Conservation (phyloP, 2,113 vertebrate genomes). For the Hippocampus abdominalis region DNA sequence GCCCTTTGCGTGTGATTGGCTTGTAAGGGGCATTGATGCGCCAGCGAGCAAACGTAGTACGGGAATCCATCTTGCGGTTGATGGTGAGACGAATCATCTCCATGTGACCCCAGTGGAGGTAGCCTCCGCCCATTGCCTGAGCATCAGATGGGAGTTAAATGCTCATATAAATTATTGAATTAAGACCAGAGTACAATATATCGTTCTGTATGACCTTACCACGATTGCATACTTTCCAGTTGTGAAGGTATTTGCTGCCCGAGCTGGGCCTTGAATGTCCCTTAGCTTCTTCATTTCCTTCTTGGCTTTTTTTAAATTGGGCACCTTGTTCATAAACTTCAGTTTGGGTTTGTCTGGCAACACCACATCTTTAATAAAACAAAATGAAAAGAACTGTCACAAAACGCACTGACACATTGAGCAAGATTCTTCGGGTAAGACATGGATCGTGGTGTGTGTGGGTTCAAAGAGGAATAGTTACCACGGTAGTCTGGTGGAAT, state of each 20-base stretch:
- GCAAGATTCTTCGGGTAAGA: background rate
- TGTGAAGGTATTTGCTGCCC: slow-evolving; percentile 70
- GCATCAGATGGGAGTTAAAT: slow-evolving; percentile 1
- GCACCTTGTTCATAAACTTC: slow-evolving; percentile 84
- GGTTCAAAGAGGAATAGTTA: slow-evolving; percentile 43
- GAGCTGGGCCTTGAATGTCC: slow-evolving; percentile 85
- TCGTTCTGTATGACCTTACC: slow-evolving; percentile 62
- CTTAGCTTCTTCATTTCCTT: slow-evolving; percentile 78
- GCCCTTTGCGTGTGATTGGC: slow-evolving; percentile 82
- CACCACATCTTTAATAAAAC: slow-evolving; percentile 70
- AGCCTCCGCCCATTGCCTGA: slow-evolving; percentile 89
- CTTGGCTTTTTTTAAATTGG: slow-evolving; percentile 78
- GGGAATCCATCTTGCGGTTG: slow-evolving; percentile 81
- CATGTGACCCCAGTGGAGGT: slow-evolving; percentile 90
- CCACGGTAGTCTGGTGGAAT: slow-evolving; percentile 81
- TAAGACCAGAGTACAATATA: slow-evolving; percentile 21
- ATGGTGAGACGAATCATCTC: slow-evolving; percentile 95
- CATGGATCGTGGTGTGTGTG: background rate
- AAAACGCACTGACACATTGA: background rate
- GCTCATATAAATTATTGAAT: slow-evolving; percentile 7
- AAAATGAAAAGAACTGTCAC: background rate
- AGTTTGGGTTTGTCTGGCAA: slow-evolving; percentile 84
- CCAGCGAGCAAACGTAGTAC: slow-evolving; percentile 85
- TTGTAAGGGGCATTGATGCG: slow-evolving; percentile 81
- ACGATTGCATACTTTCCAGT: slow-evolving; percentile 84